Base-by-base conservation (phyloP, 2,888 invertebrate species). In the Coenonympha glycerion region DNA sequence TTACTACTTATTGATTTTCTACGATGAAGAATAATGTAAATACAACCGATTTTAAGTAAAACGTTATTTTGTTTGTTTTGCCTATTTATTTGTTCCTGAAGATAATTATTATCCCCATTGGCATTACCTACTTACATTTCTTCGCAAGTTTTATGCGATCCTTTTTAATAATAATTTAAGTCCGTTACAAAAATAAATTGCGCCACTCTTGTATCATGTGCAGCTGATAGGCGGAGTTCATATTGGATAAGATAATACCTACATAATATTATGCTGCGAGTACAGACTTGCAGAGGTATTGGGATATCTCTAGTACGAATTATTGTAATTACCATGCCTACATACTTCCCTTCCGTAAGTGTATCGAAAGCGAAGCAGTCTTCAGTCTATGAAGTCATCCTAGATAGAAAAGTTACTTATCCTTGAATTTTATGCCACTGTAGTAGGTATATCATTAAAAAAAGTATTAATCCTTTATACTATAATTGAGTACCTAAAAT, bases 11-110 rank as follows among this genome's bases (percentile, higher is more conserved):
- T 82, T 86, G 81, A 84, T 87, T 86, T 86, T 86, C 84, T 86
- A 86, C 84, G 76, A 82, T 79, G 85, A 85, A 85, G 85, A 82
- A 84, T n/a, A 83, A 82, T 87, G 87, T 87, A 87, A 87, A 87
- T 87, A 87, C 87, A 87, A 87, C 86, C 86, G 85, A 86, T 86
- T 84, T 81, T 83, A 84, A 86, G 86, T 86, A 87, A 86, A 86
- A 85, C 70, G 80, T 82, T 85, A 83, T 84, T 85, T 86, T 85
- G 83, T 87, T 85, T 86, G 48, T 74, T 66, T 74, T 71, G 78
- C 79, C 81, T 80, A 78, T 84, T 86, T 83, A 83, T 84, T 85
- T 82, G 73, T 69, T 73, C 76, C 69, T 50, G 45, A 48, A 49
- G 44, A 49, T 49, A 48, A 55, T 55, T 54, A 18, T 16, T 9